A percentile compares a stretch with the other conserved stretches of the same genome.
Conservation (phyloP, 2,113 vertebrate species). For the Eurystomus gularis region DNA sequence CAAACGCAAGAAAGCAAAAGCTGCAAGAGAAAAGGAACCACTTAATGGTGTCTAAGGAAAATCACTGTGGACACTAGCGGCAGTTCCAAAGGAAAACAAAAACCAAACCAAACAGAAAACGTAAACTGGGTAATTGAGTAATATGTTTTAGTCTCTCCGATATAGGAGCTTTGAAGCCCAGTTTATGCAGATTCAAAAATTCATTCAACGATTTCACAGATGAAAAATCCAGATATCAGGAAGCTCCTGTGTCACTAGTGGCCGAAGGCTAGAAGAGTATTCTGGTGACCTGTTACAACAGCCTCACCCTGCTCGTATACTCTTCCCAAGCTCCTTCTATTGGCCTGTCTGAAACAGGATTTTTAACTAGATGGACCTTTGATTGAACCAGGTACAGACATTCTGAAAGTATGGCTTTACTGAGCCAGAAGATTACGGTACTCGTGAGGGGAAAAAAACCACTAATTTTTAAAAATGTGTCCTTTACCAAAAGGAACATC, state of each 20-base stretch:
- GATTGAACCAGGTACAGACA: neutral
- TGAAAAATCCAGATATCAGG: neutral
- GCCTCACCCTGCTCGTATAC: neutral
- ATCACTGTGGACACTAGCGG: neutral
- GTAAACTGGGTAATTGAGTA: neutral
- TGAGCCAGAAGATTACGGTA: neutral
- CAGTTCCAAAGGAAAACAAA: neutral
- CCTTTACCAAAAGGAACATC: slow-evolving; percentile 50
- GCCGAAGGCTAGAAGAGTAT: neutral
- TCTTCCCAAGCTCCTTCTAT: neutral
- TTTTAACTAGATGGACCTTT: neutral
- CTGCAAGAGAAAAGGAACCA: slow-evolving; percentile 52
- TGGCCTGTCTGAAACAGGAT: neutral
- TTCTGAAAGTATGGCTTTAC: neutral
- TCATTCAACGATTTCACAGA: neutral
- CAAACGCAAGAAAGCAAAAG: slow-evolving; percentile 67
- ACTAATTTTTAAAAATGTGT: neutral
- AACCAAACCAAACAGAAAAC: neutral
- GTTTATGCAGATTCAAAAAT: neutral
- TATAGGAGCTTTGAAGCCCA: neutral
- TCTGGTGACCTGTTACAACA: neutral
- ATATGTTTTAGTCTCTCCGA: neutral
- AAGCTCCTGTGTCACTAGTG: neutral
- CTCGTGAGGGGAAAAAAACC: slow-evolving; percentile 5
- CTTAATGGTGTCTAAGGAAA: slow-evolving; percentile 56